Evolutionary conservation across 2,888 invertebrate species (phyloP), one percentile per base, ranked within the genome.

Genomic region (Ormyrus thymus): DNA sequence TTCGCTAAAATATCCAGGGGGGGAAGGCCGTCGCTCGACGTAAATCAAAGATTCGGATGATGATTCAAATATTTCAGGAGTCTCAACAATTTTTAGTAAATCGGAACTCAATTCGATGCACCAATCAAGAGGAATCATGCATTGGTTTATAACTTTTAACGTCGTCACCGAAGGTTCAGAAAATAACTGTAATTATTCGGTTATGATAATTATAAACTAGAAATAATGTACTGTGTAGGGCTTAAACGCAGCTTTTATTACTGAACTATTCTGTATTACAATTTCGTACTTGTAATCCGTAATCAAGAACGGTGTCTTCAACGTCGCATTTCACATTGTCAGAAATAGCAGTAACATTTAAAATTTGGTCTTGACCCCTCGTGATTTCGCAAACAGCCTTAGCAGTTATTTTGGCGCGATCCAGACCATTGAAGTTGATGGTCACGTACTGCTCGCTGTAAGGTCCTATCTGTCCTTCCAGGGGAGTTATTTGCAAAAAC

Each of bases 131-230:
- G 76, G 74, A 64, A 92, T 88, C 59, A 86, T 87, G 6, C 93
- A 92, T 48, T 89, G 90, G 86, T 94, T 94, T 29, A 88, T 87
- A 80, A 94, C 85, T 13, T 82, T 84, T 7, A 91, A 82, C 0
- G 82, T 83, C 55, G 84, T 85, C 15, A 86, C 82, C 71, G 86
- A 84, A 8, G 85, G 15, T 83, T 90, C 89, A 75, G 89, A 90
- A 79, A 90, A 90, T 74, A 90, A 76, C 91, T 91, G 66, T 29
- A 77, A 76, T 50, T 10, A 53, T 69, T 48, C 6, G 8, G 3
- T 10, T 43, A 55, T 13, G 10, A 11, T 62, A 51, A 29, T 11
- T 11, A 8, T 64, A 46, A 11, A 65, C 48, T 71, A 55, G 79
- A 10, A 15, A 72, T 7, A 15, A 51, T 56, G 5, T 10, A 56